A percentile compares a stretch with the other conserved stretches of the same genome.
phyloP scores from a whole-genome alignment of 1,140 invertebrate species.

The Trinorchestia longiramus region DNA sequence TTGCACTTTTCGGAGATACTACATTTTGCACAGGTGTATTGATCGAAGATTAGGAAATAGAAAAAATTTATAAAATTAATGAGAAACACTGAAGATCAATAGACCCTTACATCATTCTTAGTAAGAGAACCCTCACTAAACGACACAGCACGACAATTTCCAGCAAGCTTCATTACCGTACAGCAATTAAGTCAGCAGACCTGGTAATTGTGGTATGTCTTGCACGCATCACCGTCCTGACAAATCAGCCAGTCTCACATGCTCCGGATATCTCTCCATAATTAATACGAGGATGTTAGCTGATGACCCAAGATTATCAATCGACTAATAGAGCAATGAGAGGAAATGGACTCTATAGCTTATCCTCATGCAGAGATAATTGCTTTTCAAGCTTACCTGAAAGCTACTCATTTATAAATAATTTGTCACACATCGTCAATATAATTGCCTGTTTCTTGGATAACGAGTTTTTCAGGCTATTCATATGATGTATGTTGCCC shows the following conservation, averaged over 20 bases:
- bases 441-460: background rate
- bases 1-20: too few relatives aligned
- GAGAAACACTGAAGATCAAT: too few relatives aligned
- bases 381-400: background rate
- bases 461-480: background rate
- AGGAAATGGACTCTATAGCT: background rate
- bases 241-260: too few relatives aligned
- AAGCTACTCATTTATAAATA: background rate
- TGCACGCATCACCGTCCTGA: background rate
- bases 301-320: background rate
- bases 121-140: background rate
- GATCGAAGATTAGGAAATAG: too few relatives aligned
- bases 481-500: background rate
- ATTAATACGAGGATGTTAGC: background rate
- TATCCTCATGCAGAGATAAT: background rate
- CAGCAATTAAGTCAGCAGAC: background rate
- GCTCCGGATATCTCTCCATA: background rate
- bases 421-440: background rate
- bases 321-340: background rate
- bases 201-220: too few relatives aligned
- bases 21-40: too few relatives aligned
- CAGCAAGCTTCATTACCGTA: background rate
- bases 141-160: background rate
- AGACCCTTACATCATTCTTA: background rate
- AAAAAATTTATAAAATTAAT: too few relatives aligned